These are phyloP conservation scores for Paedocypris micromegethes DNA, from an alignment of 2,797 vertebrate species.

Conservation along the genomic window DNA sequence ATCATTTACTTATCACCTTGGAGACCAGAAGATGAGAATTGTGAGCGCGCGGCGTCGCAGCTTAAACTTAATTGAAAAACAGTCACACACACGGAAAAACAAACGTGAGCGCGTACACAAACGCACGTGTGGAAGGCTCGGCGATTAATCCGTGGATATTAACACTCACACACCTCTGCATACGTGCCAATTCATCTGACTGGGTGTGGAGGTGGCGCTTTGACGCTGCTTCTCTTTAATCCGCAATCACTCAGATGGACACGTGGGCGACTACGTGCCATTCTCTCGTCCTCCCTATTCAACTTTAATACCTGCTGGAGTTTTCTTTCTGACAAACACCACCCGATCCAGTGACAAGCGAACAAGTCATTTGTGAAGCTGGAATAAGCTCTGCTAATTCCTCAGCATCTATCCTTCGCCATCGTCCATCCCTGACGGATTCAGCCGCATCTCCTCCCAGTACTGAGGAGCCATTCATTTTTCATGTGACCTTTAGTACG, in stretches of 20 bases:
- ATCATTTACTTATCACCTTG: slow-evolving; percentile 51
- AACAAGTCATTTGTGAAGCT: neutral
- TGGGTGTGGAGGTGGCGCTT: slow-evolving; percentile 37
- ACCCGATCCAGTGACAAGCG: too few relatives aligned
- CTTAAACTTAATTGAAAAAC: slow-evolving; percentile 33
- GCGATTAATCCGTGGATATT: neutral
- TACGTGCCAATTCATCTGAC: slow-evolving; percentile 23
- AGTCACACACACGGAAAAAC: neutral
- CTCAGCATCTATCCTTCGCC: slow-evolving; percentile 7
- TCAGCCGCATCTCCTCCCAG: neutral
- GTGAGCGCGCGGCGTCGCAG: slow-evolving; percentile 25
- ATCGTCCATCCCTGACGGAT: slow-evolving; percentile 5
- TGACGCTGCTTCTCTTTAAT: slow-evolving; percentile 34
- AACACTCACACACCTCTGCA: neutral
- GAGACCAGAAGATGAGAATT: slow-evolving; percentile 43
- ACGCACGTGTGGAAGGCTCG: neutral
- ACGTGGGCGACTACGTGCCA: slow-evolving; percentile 14
- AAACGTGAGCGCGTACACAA: neutral
- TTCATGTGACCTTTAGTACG: slow-evolving; percentile 73
- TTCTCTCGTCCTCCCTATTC: slow-evolving; percentile 14
- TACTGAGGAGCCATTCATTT: slow-evolving; percentile 60
- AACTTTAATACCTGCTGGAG: slow-evolving; percentile 5
- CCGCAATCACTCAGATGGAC: slow-evolving; percentile 35
- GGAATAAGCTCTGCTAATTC: neutral
- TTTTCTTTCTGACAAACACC: neutral